Percentiles rank a stretch among this genome's conserved stretches.
Evolutionary conservation across 2,797 vertebrate species (phyloP).

Genomic region (Semotilus atromaculatus): DNA sequence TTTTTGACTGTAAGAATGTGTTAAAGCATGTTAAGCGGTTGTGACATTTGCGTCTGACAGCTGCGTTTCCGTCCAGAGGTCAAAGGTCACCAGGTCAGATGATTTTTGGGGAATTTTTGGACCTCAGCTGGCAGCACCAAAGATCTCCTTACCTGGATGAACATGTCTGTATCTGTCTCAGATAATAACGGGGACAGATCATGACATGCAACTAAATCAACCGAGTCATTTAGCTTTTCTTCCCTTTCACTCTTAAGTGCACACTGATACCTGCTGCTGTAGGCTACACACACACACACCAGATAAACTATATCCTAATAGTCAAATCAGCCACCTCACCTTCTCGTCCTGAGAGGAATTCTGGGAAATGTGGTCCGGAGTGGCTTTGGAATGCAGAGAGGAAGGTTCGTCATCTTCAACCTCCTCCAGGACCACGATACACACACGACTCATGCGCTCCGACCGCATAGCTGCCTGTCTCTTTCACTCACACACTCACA

Average conservation of each 20-base stretch:
- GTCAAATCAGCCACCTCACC: conserved; percentile 75
- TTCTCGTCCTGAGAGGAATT: conserved; percentile 75
- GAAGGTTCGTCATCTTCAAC: conserved; percentile 95
- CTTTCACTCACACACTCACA: not conserved
- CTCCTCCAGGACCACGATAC: conserved; percentile 99
- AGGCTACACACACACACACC: not conserved
- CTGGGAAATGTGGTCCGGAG: conserved; percentile 77
- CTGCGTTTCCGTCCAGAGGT: conserved; percentile 4
- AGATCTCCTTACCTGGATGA: not conserved
- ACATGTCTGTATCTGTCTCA: conserved; percentile 3
- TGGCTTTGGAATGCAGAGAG: conserved; percentile 81
- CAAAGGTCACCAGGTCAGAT: conserved; percentile 17
- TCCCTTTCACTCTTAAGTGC: not conserved
- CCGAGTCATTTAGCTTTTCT: not conserved
- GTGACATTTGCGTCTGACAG: not conserved
- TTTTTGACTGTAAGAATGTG: not conserved
- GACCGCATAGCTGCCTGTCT: conserved; percentile 63
- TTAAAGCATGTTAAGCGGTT: not conserved
- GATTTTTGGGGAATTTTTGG: not conserved
- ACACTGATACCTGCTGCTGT: not conserved
- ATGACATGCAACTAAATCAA: not conserved
- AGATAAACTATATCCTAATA: not conserved
- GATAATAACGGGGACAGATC: not conserved
- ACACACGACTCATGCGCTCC: conserved; percentile 96
- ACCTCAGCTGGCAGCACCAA: not conserved